These are phyloP conservation scores for Calyptomena viridis DNA, from an alignment of 2,113 vertebrate species.

Conservation along the genomic window DNA sequence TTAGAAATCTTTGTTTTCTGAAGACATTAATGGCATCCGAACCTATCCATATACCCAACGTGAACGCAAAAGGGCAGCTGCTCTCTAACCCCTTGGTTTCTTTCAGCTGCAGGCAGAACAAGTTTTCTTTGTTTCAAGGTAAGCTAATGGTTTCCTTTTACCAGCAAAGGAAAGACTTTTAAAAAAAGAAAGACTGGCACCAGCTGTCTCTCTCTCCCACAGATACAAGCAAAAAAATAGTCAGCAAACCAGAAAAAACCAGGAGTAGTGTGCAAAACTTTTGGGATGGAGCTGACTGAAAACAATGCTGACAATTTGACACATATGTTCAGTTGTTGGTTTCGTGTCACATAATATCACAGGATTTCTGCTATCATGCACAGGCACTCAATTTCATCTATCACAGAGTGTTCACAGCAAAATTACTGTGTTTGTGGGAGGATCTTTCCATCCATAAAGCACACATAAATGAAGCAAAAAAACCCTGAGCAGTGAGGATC, in stretches of 20 bases:
- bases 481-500: background rate
- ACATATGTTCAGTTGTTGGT: background rate
- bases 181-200: background rate
- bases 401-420: background rate
- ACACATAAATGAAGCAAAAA: background rate
- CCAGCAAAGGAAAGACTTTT: background rate
- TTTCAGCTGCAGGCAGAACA: background rate
- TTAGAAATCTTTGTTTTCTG: conserved; percentile 10
- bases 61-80: background rate
- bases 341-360: background rate
- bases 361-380: background rate
- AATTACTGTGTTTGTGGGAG: background rate
- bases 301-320: background rate
- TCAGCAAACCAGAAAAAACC: background rate
- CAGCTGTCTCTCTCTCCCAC: background rate
- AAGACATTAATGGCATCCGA: background rate
- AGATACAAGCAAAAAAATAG: background rate
- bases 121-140: background rate
- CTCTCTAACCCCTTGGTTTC: background rate
- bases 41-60: background rate
- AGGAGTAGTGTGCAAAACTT: background rate
- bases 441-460: background rate
- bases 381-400: background rate
- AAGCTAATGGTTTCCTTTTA: background rate
- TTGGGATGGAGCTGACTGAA: background rate